Evolutionary conservation across 2,797 vertebrate genomes (phyloP).

Genomic region (Scomberomorus guttatus): DNA sequence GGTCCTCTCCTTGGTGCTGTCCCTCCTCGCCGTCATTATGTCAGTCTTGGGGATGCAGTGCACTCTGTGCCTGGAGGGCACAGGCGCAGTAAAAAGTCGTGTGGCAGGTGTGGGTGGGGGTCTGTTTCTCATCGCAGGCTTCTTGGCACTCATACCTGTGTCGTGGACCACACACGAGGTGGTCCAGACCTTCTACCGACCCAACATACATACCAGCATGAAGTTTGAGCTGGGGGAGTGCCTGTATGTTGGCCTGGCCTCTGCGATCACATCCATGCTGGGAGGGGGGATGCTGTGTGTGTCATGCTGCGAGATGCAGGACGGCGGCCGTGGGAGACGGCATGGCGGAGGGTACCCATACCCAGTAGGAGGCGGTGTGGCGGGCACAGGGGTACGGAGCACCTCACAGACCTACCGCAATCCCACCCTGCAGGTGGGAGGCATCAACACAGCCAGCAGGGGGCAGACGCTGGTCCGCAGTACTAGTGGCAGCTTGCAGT

Average conservation of each 20-base stretch:
- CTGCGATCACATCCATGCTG: conserved; percentile 89
- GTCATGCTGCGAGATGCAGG: conserved; percentile 85
- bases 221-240: conserved; percentile 95
- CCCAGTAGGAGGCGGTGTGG: conserved; percentile 67
- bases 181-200: conserved; percentile 91
- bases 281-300: conserved; percentile 90
- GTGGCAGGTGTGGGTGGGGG: conserved; percentile 87
- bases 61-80: conserved; percentile 91
- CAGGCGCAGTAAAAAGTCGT: conserved; percentile 84
- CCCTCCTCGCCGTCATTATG: conserved; percentile 85
- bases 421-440: conserved; percentile 71
- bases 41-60: conserved; percentile 93
- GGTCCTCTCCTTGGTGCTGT: conserved; percentile 92
- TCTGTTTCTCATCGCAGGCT: conserved; percentile 88
- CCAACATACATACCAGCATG: conserved; percentile 86
- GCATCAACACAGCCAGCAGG: conserved; percentile 49
- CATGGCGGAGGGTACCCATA: conserved; percentile 77
- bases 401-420: conserved; percentile 80
- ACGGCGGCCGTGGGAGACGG: conserved; percentile 52
- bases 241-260: conserved; percentile 92
- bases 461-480: conserved; percentile 63
- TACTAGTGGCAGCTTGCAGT: conserved; percentile 69
- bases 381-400: conserved; percentile 44
- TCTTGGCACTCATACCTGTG: conserved; percentile 92
- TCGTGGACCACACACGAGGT: conserved; percentile 95